A percentile compares a stretch with the other conserved stretches of the same genome.
phyloP scores from a whole-genome alignment of 2,113 vertebrate genomes.

The Mola mola region DNA sequence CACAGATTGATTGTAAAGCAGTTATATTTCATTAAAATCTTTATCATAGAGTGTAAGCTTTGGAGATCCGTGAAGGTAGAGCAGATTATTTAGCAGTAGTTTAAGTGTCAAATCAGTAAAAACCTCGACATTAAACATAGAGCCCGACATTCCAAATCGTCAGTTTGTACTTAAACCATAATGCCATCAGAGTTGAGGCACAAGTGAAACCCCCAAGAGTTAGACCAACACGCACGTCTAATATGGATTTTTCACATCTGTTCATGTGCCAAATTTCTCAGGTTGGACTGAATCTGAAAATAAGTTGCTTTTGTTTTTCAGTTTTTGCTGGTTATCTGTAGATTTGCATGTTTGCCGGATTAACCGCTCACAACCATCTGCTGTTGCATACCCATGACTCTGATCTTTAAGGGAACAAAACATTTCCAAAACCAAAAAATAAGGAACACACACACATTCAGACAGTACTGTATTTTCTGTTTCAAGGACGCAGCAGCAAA shows the following conservation, averaged over 20 bases:
- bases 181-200: not conserved
- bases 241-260: not conserved
- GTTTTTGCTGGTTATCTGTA: not conserved
- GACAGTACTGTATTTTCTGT: not conserved
- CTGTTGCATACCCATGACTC: conserved; percentile 7
- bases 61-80: conserved; percentile 25
- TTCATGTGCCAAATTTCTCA: not conserved
- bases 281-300: too few relatives aligned
- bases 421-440: conserved; percentile 8
- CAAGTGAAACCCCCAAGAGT: not conserved
- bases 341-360: not conserved
- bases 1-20: conserved; percentile 27
- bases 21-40: conserved; percentile 32
- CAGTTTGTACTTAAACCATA: not conserved
- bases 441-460: not conserved
- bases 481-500: conserved; percentile 5
- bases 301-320: too few relatives aligned
- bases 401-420: conserved; percentile 1
- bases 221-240: not conserved
- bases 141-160: too few relatives aligned
- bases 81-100: conserved; percentile 7
- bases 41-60: conserved; percentile 22
- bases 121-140: too few relatives aligned
- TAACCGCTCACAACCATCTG: not conserved
- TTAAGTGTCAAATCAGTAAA: conserved; percentile 39